A percentile compares a stretch with the other conserved stretches of the same genome.
phyloP scores from a whole-genome alignment of 2,113 vertebrate species.

The Microtus pennsylvanicus region DNA sequence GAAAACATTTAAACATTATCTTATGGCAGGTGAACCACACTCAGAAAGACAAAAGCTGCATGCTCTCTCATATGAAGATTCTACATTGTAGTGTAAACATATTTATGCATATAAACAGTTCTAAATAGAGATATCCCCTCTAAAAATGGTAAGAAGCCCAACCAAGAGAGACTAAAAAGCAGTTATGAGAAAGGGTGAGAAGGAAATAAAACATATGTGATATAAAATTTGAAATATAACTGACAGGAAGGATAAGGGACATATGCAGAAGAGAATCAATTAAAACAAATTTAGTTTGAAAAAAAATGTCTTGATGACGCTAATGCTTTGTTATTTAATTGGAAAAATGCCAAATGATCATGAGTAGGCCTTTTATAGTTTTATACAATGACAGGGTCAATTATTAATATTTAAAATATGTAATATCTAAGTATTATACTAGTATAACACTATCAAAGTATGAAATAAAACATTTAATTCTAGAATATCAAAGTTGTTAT shows the following conservation, averaged over 20 bases:
- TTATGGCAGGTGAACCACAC: background rate
- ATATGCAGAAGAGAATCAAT: background rate
- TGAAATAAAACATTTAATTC: background rate
- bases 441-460: background rate
- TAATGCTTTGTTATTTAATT: background rate
- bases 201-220: background rate
- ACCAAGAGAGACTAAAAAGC: background rate
- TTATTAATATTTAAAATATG: background rate
- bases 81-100: background rate
- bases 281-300: background rate
- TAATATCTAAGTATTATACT: background rate
- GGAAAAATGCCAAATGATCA: background rate
- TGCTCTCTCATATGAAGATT: background rate
- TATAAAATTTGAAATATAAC: background rate
- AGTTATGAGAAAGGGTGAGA: background rate
- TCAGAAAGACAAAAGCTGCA: background rate
- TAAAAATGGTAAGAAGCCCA: background rate
- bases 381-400: background rate
- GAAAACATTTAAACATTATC: too few relatives aligned
- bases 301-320: background rate
- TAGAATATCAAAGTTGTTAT: background rate
- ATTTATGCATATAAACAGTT: background rate
- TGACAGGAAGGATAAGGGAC: background rate
- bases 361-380: background rate
- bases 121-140: background rate